Evolutionary conservation across 2,113 vertebrate genomes (phyloP), one percentile per base, ranked within the genome.

Genomic region (Labeo rohita): DNA sequence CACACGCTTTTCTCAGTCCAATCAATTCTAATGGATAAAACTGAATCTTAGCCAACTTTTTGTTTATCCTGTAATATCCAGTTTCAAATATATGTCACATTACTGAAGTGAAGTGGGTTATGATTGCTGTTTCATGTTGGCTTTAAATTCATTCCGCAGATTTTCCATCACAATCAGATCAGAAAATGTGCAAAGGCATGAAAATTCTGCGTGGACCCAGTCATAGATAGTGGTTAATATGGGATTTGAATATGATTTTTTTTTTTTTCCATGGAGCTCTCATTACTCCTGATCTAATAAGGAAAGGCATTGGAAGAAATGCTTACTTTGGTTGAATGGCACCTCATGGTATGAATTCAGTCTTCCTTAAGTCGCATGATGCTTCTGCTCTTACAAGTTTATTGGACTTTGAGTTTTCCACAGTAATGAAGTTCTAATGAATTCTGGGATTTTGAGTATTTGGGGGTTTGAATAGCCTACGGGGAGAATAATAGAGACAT

Each of bases 361-460:
- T 84, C 66, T 63, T 73, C 61, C 84, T 86, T 74, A n/a, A 84
- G 87, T 70, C 4, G 74, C 80, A 83, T 73, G 80, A 66, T 56
- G 76, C 85, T 66, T 68, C 81, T 66, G 36, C 66, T 39, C 68
- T 75, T 77, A 76, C 43, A 47, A 21, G 70, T 84, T 85, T 89
- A 86, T 52, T 86, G 85, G 88, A 85, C 85, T 89, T 50, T 73
- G 74, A 63, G 74, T 80, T 86, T 78, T 86, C 59, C 45, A 89
- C 77, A 68, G 79, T 83, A 87, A 87, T 87, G 61, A 89, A 87
- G 83, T 80, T 80, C 83, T 89, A 87, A 89, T 89, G 85, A 89
- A 87, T 87, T 89, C 88, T 83, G 78, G 52, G 88, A 89, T 74
- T 89, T 85, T 82, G 50, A 39, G 52, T 52, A 28, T 65, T 86